Base-by-base conservation (phyloP, 2,113 vertebrate species). In the Lontra canadensis region DNA sequence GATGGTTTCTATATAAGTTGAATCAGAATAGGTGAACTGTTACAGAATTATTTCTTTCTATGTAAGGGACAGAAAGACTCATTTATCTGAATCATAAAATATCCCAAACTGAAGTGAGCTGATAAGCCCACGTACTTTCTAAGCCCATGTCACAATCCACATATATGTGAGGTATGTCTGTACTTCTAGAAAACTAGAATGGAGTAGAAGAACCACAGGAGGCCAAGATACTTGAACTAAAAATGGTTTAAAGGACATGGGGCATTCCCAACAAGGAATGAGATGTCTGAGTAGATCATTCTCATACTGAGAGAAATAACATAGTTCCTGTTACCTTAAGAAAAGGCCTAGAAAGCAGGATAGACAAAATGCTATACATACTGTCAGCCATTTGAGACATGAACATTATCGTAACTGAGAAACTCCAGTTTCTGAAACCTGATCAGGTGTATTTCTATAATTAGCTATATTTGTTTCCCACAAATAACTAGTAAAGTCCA, bases 391-490 rank as follows among this genome's bases (percentile, higher is more conserved):
- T 74, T 0, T 59, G 67, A 89, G 71, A 82, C 87, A 67, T 63
- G 8, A 94, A 26, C 20, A 93, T 52, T 92, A 61, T 52, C 11
- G 1, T 21, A 87, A 76, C 0, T 52, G 42, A 91, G 18, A 90
- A 79, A 79, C 25, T 1, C 49, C 17, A 61, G 92, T 84, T 94
- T 94, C 85, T 79, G 89, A 95, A 96, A 88, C 42, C 71, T 73
- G 61, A 84, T 47, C 15, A 4, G 4, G 63, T 80, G 9, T 69
- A 87, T 57, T 67, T 94, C 31, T 88, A 83, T 95, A 63, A 74
- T 69, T 84, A 90, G 52, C 12, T 73, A 13, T 7, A 85, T 95
- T 42, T 93, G 52, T 83, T 67, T 90, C 71, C 91, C 31, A 44
- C 63, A 83, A 93, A 55, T 71, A 94, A 90, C 52, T 82, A 92